Percentiles rank a stretch among this genome's conserved stretches.
Evolutionary conservation across 53 echinoderm and acorn worm species (phyloP).

Genomic region (Stichopus horrens): DNA sequence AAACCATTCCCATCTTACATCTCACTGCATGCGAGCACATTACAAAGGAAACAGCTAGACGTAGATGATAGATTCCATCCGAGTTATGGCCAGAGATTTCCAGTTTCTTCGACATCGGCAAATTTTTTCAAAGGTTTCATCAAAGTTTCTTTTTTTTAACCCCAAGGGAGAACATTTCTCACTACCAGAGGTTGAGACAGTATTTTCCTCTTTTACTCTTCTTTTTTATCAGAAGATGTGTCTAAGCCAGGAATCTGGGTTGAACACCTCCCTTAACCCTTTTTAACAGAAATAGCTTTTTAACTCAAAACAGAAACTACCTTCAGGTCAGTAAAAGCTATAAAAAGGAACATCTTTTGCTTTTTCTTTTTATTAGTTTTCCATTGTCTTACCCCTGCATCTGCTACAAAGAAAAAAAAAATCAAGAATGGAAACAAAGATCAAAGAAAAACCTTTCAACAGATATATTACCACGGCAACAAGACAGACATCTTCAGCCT

Average conservation of each 20-base stretch:
- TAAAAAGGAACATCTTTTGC: neutral
- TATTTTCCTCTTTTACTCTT: neutral
- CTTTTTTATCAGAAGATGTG: neutral
- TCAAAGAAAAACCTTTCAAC: neutral
- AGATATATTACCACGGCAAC: neutral
- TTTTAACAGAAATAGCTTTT: neutral
- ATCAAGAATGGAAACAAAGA: neutral
- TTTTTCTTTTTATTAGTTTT: neutral
- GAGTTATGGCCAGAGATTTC: neutral
- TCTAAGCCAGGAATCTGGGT: neutral
- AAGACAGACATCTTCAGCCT: neutral
- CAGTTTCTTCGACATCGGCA: neutral
- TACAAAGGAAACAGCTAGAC: too few species aligned
- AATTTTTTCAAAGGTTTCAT: neutral
- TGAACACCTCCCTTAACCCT: constrained; percentile 13
- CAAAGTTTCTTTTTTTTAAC: neutral
- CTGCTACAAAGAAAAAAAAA: neutral
- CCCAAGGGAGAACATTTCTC: constrained; percentile 4
- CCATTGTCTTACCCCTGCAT: neutral
- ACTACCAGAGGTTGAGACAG: neutral
- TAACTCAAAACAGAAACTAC: neutral
- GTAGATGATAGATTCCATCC: too few species aligned
- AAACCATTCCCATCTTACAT: too few species aligned
- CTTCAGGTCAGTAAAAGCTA: neutral
- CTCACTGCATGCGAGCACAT: too few species aligned